Base-by-base conservation (phyloP, 2,113 vertebrate species). In the Otis tarda region DNA sequence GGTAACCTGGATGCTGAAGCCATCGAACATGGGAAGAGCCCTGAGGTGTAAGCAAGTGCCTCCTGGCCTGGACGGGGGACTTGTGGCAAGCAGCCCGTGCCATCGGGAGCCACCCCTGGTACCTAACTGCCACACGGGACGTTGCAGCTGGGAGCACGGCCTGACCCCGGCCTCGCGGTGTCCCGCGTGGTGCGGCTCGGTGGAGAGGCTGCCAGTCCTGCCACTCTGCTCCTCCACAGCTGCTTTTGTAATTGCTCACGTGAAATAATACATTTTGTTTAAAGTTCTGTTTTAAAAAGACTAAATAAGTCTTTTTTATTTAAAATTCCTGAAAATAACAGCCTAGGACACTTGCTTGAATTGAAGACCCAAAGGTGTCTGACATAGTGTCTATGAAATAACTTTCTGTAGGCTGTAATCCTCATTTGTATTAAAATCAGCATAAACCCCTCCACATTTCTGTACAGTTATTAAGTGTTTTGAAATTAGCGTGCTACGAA, bases 101-200 rank as follows among this genome's bases (percentile, higher is more conserved):
- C 9, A 4, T 12, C 31, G 43, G 49, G 8, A 37, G 16, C 0
- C 0, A 16, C 19, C 25, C 27, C 30, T 17, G 35, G 50, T 5
- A 16, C 15, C 17, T 4, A 7, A 13, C 5, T 11, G 33, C 68
- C 25, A 22, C 25, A 33, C 0, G 1, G 14, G 39, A 49, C 64
- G 11, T 17, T 4, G 1, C 23, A 24, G 41, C n/a, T 39, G 31
- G 31, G 30, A 25, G 25, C 1, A 1, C 41, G 82, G 65, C 30
- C 90, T 70, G 64, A 65, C 8, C 33, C 10, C 50, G 24, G 10
- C 9, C 55, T 92, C 2, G 3, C n/a, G 25, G 22, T 5, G 9
- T 14, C 5, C 28, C 0, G 1, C 28, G 12, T 69, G 52, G 45
- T 2, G 16, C 33, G 61, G 8, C 19, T 65, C 1, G 0, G 5